These are phyloP conservation scores for Pomacea maculata DNA, from an alignment of 1,140 invertebrate genomes.

Conservation along the genomic window DNA sequence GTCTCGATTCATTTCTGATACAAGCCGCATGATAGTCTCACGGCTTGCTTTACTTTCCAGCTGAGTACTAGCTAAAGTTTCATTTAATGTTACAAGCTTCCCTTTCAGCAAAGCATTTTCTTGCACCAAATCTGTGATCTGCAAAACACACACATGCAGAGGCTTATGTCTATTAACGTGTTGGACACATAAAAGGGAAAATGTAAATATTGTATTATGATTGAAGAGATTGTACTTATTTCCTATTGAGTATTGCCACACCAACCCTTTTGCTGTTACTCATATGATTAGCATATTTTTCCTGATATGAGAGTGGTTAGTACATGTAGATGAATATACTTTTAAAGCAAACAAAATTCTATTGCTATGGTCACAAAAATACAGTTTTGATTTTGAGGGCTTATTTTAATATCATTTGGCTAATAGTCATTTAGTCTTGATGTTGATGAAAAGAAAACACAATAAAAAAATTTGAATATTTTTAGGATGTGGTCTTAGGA, in stretches of 20 bases:
- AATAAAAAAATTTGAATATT: no score
- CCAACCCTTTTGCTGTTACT: neutral
- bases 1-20: slow-evolving; percentile 62
- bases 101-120: slow-evolving; percentile 65
- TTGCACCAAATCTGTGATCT: slow-evolving; percentile 60
- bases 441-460: no score
- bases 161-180: neutral
- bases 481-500: no score
- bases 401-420: no score
- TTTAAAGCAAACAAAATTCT: no score
- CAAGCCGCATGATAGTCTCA: slow-evolving; percentile 65
- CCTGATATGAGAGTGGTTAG: no score
- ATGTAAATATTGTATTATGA: neutral
- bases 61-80: slow-evolving; percentile 57
- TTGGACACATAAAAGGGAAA: neutral
- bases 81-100: slow-evolving; percentile 59
- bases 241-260: neutral
- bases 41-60: slow-evolving; percentile 64
- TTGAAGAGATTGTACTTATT: neutral
- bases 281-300: no score
- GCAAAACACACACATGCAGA: slow-evolving; percentile 27
- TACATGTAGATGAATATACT: no score
- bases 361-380: no score
- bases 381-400: no score
- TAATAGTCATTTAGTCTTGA: no score